Percentiles rank a stretch among this genome's conserved stretches.
Conservation (phyloP, 2,797 vertebrate species). For the Ceryle rudis region DNA sequence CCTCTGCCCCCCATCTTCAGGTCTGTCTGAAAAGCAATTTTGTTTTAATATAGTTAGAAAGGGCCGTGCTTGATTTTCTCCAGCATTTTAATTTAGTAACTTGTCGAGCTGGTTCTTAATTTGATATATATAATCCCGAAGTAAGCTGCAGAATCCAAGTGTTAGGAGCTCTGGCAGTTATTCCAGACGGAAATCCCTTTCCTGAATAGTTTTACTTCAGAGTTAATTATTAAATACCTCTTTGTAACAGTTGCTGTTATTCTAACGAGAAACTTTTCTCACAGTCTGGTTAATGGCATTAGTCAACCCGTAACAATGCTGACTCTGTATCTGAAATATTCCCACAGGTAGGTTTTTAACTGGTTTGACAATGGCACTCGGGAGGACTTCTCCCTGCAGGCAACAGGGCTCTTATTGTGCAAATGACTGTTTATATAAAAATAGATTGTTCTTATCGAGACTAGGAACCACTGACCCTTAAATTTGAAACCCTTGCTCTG, state of each 20-base stretch:
- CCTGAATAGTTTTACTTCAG: background rate
- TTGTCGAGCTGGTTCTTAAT: background rate
- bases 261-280: background rate
- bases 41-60: background rate
- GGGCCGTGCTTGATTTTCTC: background rate
- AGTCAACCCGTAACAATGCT: background rate
- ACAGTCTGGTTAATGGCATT: background rate
- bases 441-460: background rate
- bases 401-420: slow-evolving; percentile 2
- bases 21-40: background rate
- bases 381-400: background rate
- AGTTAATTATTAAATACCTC: slow-evolving; percentile 37
- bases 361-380: background rate
- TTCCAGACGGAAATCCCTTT: background rate
- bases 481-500: background rate
- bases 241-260: background rate
- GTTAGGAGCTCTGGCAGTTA: background rate
- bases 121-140: background rate
- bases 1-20: background rate
- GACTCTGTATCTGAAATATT: background rate
- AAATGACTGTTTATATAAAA: slow-evolving; percentile 27
- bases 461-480: background rate
- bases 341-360: slow-evolving; percentile 20
- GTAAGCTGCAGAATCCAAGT: background rate
- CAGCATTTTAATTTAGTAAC: background rate